Evolutionary conservation across 2,888 invertebrate genomes (phyloP).

Genomic region (Chalcis sispes): DNA sequence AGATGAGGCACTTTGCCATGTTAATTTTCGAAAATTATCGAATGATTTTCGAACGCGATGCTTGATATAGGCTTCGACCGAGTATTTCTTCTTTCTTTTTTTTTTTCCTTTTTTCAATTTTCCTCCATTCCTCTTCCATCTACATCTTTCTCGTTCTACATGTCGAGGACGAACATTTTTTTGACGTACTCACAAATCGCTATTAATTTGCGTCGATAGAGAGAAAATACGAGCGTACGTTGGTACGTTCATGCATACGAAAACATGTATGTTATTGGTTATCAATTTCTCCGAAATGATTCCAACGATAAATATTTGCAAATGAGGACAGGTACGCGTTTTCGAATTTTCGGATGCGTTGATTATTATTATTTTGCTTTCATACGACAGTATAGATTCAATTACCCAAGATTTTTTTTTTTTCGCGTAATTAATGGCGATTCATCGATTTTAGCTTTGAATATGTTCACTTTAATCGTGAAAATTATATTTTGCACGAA

Average conservation of each 20-base stretch:
- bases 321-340: neutral
- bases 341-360: neutral
- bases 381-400: too few relatives aligned
- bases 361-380: neutral
- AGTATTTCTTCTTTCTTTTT: neutral
- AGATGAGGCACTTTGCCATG: conserved; percentile 14
- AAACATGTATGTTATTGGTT: conserved; percentile 6
- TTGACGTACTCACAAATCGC: conserved; percentile 5
- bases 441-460: conserved; percentile 1
- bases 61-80: neutral
- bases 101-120: too few relatives aligned
- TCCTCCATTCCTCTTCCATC: too few relatives aligned
- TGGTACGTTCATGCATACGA: too few relatives aligned
- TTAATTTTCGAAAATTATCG: conserved; percentile 26
- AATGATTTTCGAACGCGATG: neutral
- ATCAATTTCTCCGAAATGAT: conserved; percentile 21
- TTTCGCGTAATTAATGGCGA: neutral
- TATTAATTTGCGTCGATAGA: conserved; percentile 25
- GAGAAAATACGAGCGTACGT: too few relatives aligned
- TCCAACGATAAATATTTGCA: conserved; percentile 26
- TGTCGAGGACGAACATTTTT: neutral
- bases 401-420: too few relatives aligned
- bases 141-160: too few relatives aligned
- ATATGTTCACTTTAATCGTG: too few relatives aligned
- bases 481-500: too few relatives aligned